Conservation (phyloP, 2,797 vertebrate genomes). For the Helostoma temminkii region DNA sequence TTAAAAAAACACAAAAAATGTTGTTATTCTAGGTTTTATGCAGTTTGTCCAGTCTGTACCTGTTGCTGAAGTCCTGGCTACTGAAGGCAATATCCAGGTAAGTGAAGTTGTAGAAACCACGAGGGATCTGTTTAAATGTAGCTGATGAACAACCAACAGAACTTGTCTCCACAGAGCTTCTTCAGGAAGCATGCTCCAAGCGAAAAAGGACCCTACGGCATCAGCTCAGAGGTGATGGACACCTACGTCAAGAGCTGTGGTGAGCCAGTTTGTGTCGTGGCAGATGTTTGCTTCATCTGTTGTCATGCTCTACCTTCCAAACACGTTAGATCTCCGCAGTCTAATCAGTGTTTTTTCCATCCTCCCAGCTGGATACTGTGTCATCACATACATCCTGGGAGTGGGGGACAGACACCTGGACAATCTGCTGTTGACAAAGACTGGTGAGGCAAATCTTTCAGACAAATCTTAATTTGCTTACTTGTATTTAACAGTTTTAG, state of each 20-base stretch:
- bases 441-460: conserved; percentile 82
- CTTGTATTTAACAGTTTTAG: neutral
- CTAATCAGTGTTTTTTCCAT: neutral
- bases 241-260: conserved; percentile 99
- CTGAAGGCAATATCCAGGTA: conserved; percentile 98
- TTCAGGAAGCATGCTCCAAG: conserved; percentile 96
- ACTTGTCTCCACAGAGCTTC: conserved; percentile 88
- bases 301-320: neutral
- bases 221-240: conserved; percentile 98
- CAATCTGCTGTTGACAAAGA: conserved; percentile 97
- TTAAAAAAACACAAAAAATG: neutral
- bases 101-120: neutral
- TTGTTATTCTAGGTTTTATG: conserved; percentile 91
- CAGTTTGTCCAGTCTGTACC: conserved; percentile 99
- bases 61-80: conserved; percentile 97
- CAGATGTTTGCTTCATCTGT: neutral
- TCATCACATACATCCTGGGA: conserved; percentile 98
- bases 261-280: conserved; percentile 70
- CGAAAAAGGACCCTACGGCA: conserved; percentile 96
- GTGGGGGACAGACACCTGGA: conserved; percentile 98
- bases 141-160: neutral
- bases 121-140: rapidly evolving
- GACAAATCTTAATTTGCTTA: rapidly evolving
- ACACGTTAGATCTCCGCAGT: neutral
- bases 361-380: conserved; percentile 94